Evolutionary conservation across 2,888 invertebrate genomes (phyloP).

Genomic region (Dyspetes luteomarginatus): DNA sequence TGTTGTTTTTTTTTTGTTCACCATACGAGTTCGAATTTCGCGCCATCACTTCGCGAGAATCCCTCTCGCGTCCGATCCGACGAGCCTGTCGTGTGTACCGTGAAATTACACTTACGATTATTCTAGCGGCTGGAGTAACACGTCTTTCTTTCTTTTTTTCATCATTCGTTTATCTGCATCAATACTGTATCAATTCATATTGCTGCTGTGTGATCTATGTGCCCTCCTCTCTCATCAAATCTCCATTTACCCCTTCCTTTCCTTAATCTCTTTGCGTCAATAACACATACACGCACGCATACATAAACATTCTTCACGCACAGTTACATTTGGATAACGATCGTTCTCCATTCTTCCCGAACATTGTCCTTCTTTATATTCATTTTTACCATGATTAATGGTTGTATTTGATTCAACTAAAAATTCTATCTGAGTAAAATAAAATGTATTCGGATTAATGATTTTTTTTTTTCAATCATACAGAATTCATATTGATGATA

Average conservation of each 20-base stretch:
- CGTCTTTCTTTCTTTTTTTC: slow-evolving; percentile 59
- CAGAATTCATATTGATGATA: too few relatives aligned
- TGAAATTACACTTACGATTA: slow-evolving; percentile 70
- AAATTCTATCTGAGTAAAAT: not conserved
- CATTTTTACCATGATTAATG: not conserved
- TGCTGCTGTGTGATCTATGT: slow-evolving; percentile 80
- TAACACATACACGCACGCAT: slow-evolving; percentile 38
- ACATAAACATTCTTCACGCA: slow-evolving; percentile 28
- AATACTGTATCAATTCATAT: slow-evolving; percentile 83
- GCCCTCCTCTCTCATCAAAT: slow-evolving; percentile 43
- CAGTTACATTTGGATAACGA: slow-evolving; percentile 23
- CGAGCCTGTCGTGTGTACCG: slow-evolving; percentile 63
- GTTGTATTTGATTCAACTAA: slow-evolving; percentile 47
- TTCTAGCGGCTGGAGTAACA: slow-evolving; percentile 76
- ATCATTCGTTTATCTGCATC: slow-evolving; percentile 63
- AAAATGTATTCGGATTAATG: not conserved
- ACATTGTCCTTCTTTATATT: not conserved
- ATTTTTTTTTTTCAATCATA: not conserved
- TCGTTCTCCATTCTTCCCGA: slow-evolving; percentile 8
- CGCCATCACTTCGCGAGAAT: slow-evolving; percentile 56
- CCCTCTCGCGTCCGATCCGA: slow-evolving; percentile 62
- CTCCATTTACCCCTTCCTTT: not conserved
- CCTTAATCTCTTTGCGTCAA: slow-evolving; percentile 42
- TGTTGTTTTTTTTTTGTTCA: slow-evolving; percentile 4
- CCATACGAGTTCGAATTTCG: slow-evolving; percentile 39